phyloP scores from a whole-genome alignment of 2,113 vertebrate species.

The Cyanistes caeruleus region DNA sequence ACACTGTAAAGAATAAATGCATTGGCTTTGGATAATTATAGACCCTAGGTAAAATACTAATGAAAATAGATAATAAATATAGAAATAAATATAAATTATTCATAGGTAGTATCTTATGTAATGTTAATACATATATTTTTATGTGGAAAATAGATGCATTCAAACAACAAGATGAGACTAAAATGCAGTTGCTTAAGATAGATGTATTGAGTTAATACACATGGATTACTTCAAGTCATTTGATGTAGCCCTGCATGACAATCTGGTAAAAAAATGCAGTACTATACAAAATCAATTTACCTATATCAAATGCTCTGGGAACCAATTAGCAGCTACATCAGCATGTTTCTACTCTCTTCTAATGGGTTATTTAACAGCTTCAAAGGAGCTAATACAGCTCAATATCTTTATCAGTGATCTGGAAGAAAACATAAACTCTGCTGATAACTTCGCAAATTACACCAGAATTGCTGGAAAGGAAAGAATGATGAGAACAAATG shows the following conservation, averaged over 20 bases:
- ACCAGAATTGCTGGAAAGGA: conserved; percentile 12
- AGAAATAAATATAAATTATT: conserved; percentile 2
- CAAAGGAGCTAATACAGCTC: not conserved
- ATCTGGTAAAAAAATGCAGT: not conserved
- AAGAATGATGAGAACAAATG: not conserved
- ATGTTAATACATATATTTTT: not conserved
- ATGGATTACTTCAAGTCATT: conserved; percentile 1
- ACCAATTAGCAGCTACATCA: conserved; percentile 36
- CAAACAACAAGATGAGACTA: not conserved
- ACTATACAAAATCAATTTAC: conserved; percentile 40
- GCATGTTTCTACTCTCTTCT: conserved; percentile 3
- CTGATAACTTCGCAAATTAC: not conserved
- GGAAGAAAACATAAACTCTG: conserved; percentile 26
- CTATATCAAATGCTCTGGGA: not conserved
- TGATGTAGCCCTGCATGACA: not conserved
- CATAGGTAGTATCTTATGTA: not conserved
- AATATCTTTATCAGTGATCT: conserved; percentile 39
- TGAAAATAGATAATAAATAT: not conserved
- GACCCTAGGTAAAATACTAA: not conserved
- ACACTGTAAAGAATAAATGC: not conserved
- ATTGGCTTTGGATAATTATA: not conserved
- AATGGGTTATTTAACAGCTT: conserved; percentile 23
- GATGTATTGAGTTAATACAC: not conserved
- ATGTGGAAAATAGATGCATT: not conserved
- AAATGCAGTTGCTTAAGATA: not conserved